A percentile compares a stretch with the other conserved stretches of the same genome.
Conservation (phyloP, 2,113 vertebrate genomes). For the Oceanodroma tethys region DNA sequence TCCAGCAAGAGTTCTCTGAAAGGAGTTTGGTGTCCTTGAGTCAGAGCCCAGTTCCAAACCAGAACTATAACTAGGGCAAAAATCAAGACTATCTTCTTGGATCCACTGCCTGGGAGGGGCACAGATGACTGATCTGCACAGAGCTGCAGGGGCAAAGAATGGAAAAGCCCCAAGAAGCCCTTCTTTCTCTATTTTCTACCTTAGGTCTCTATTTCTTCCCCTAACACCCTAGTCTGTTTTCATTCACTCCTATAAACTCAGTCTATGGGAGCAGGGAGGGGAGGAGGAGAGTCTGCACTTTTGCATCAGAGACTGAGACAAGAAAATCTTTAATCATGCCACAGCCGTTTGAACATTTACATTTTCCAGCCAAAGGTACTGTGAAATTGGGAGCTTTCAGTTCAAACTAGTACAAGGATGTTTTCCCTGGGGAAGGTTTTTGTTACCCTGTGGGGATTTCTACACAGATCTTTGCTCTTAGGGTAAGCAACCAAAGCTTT, state of each 20-base stretch:
- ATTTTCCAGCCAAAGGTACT: neutral
- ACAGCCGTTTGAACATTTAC: neutral
- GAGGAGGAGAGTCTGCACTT: neutral
- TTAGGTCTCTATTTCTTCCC: neutral
- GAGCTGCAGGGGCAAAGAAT: neutral
- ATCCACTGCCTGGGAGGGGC: neutral
- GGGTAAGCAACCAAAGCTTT: neutral
- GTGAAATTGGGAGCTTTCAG: neutral
- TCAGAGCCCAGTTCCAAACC: neutral
- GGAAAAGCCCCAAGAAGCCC: neutral
- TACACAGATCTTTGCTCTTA: neutral
- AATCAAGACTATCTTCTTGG: neutral
- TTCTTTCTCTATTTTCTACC: neutral
- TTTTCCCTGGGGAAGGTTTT: neutral
- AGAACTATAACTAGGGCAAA: neutral
- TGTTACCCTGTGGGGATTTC: neutral
- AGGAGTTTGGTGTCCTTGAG: neutral
- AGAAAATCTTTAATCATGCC: neutral
- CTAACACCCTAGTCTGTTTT: neutral
- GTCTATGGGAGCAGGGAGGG: neutral
- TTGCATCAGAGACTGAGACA: neutral
- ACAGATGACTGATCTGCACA: neutral
- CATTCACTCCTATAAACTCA: neutral
- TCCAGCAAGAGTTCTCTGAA: neutral
- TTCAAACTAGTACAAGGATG: neutral